These are phyloP conservation scores for Albula goreensis DNA, from an alignment of 2,113 vertebrate genomes.

Conservation along the genomic window DNA sequence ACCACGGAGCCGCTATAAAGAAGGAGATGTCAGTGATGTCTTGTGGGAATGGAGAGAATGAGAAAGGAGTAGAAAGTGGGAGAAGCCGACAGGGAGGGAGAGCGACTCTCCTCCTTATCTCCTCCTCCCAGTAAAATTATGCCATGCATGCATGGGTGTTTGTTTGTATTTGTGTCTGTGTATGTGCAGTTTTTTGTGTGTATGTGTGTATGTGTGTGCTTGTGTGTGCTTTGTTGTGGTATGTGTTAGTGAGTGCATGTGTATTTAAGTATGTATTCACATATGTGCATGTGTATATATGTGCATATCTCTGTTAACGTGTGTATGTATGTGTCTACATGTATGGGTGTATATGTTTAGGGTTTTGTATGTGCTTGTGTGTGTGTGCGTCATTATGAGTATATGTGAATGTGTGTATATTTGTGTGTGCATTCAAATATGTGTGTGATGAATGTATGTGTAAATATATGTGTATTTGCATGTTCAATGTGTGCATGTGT, in stretches of 20 bases:
- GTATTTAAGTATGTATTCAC: no score
- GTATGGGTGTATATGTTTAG: no score
- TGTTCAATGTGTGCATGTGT: no score
- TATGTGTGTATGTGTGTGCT: conserved; percentile 24
- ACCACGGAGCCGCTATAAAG: background rate
- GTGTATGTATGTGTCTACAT: no score
- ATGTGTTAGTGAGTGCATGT: conserved; percentile 25
- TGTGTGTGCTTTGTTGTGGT: conserved; percentile 28
- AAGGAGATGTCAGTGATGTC: background rate
- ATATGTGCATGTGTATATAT: no score
- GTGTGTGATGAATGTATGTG: no score
- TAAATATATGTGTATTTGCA: no score
- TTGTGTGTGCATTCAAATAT: no score
- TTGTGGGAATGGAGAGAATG: background rate
- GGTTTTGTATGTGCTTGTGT: no score
- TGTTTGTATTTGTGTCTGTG: background rate
- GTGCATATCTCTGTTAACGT: no score
- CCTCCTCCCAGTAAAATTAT: background rate
- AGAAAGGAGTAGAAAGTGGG: background rate
- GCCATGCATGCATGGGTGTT: background rate
- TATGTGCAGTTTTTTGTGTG: background rate
- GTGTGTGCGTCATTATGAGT: no score
- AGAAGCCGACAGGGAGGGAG: background rate
- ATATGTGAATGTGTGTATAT: no score
- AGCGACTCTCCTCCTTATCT: background rate